Base-by-base conservation (phyloP, 2,797 vertebrate genomes). In the Carapus acus region DNA sequence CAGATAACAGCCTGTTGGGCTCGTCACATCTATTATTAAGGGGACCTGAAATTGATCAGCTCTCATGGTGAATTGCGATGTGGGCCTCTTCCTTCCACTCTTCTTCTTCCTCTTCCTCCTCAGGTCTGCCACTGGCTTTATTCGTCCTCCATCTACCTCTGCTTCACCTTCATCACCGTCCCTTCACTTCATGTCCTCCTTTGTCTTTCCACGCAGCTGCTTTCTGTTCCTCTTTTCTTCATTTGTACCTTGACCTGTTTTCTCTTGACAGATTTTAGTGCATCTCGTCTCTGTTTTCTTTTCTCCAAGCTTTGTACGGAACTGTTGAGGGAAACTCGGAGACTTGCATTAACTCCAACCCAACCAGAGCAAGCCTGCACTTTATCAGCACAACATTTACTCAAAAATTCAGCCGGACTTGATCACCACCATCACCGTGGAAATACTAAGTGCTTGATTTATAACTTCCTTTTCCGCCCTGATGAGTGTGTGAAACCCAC, bases 21-120 rank as follows among this genome's bases (percentile, higher is more conserved):
- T 85, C 65, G 67, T 87, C 83, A 79, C 76, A 86, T 86, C 81
- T 81, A 84, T 88, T 87, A 86, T 85, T 83, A 74, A 86, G 66
- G 64, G 78, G 70, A 71, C 34, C 24, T 71, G 77, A 82, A 85
- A 86, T 82, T 85, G 83, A 87, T 85, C 76, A 63, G 56, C 78
- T 62, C 69, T 59, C 77, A 76, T 65, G 43, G 72, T 22, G 71
- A 72, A 68, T 53, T 70, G 5, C 24, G 4, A 9, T 9, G 74
- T 77, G 67, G 72, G 40, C 54, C 44, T 51, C 51, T 74, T 73
- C 49, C 52, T 63, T 54, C 48, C 12, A 23, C 55, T 58, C 58
- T 43, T 61, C 44, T 51, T 50, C 52, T 54, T 58, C 41, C 50
- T 64, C 65, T 60, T 58, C 38, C 45, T n/a, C 19, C 54, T n/a